Conservation (phyloP, 2,888 invertebrate species). For the Idaea straminata region DNA sequence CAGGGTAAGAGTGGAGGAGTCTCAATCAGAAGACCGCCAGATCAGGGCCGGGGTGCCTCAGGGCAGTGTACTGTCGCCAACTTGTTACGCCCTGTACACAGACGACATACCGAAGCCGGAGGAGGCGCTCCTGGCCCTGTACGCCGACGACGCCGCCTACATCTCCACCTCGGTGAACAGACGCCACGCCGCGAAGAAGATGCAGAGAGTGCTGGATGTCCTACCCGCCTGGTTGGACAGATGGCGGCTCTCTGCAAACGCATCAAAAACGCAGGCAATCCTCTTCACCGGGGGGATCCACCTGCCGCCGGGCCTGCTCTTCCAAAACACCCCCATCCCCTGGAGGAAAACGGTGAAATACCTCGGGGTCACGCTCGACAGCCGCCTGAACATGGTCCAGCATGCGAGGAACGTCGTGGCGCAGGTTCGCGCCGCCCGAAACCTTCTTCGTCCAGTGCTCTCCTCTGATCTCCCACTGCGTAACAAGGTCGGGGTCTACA, state of each 20-base stretch:
- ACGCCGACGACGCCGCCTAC: too few species aligned
- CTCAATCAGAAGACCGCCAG: too few species aligned
- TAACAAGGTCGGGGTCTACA: neutral
- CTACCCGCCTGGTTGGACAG: conserved; percentile 7
- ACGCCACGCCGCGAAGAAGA: neutral
- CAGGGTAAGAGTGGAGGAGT: neutral
- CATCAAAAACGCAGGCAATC: too few species aligned
- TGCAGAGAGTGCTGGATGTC: conserved; percentile 19
- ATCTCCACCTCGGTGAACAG: too few species aligned
- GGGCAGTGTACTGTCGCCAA: too few species aligned
- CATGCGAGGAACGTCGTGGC: neutral
- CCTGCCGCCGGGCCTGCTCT: too few species aligned
- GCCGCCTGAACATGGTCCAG: neutral
- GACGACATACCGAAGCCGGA: neutral
- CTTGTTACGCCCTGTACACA: too few species aligned
- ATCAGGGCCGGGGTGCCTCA: too few species aligned
- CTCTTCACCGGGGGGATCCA: too few species aligned
- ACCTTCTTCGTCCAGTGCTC: neutral
- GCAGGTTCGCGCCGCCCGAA: neutral
- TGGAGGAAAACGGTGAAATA: neutral
- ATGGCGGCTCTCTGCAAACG: too few species aligned
- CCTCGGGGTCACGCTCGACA: neutral
- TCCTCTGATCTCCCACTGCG: neutral
- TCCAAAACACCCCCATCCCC: too few species aligned
- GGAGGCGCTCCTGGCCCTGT: neutral